A percentile compares a stretch with the other conserved stretches of the same genome.
phyloP scores from a whole-genome alignment of 2,797 vertebrate species.

The Scleropages formosus region DNA sequence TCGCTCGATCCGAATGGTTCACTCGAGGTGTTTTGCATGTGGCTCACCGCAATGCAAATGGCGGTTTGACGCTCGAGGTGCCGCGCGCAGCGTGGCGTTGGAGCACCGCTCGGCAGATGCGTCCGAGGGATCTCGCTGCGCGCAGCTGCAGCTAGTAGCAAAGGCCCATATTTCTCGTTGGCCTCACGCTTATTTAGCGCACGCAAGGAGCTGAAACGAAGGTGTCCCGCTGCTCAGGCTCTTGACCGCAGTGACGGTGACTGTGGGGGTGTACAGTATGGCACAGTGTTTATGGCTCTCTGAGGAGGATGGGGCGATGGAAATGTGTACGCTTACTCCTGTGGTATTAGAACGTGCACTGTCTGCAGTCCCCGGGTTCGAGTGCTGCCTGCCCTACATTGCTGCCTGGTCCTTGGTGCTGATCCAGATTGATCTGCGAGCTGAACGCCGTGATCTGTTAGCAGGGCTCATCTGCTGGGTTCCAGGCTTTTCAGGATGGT shows the following conservation, averaged over 20 bases:
- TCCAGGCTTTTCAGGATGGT: constrained; percentile 23
- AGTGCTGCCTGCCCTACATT: neutral
- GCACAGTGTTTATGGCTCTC: no score
- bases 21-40: constrained; percentile 44
- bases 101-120: no score
- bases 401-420: neutral
- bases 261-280: no score
- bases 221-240: no score
- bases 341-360: neutral
- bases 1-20: constrained; percentile 18
- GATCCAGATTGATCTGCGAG: neutral
- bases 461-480: neutral
- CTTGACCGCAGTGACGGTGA: no score
- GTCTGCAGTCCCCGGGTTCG: neutral
- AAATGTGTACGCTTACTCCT: neutral
- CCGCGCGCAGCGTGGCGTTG: no score
- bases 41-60: constrained; percentile 35
- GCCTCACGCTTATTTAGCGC: no score
- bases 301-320: no score
- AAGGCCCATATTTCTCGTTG: no score
- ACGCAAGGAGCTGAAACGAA: no score
- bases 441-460: constrained; percentile 8
- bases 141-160: no score
- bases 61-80: neutral
- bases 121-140: no score